Conservation (phyloP, 2,113 vertebrate genomes). For the Monarcha castaneiventris region DNA sequence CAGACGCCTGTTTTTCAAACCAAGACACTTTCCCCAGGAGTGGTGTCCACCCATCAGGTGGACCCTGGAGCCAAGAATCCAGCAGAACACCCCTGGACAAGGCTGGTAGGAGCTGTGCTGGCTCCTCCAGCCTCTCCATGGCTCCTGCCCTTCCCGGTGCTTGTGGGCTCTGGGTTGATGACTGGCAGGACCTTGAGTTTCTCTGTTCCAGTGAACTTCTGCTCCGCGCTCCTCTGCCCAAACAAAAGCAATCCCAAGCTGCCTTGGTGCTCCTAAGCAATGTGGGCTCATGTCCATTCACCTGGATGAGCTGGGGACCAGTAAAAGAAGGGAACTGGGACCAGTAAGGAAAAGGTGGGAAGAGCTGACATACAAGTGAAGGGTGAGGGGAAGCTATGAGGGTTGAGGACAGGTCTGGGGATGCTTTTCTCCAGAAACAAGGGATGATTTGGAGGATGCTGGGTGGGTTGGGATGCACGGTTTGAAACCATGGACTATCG, state of each 20-base stretch:
- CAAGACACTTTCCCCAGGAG: neutral
- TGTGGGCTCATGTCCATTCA: rapidly evolving
- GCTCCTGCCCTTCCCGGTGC: neutral
- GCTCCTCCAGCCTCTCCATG: rapidly evolving
- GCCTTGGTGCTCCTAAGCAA: rapidly evolving
- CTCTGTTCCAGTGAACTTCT: neutral
- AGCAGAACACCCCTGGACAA: rapidly evolving
- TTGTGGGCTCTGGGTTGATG: neutral
- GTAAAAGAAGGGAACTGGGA: neutral
- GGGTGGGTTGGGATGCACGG: neutral
- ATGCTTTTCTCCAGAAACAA: neutral
- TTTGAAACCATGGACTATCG: neutral
- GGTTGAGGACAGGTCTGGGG: neutral
- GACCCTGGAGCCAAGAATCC: neutral
- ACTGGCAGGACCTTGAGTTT: neutral
- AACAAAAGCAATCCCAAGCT: neutral
- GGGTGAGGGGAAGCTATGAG: neutral
- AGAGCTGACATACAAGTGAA: neutral
- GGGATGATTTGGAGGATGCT: neutral
- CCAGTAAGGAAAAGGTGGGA: neutral
- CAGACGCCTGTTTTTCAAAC: too few species aligned
- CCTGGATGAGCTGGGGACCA: neutral
- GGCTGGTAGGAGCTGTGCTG: rapidly evolving
- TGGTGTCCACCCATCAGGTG: rapidly evolving
- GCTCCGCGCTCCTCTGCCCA: neutral